A percentile compares a stretch with the other conserved stretches of the same genome.
phyloP scores from a whole-genome alignment of 2,888 invertebrate genomes.

The Lasioglossum figueresi region DNA sequence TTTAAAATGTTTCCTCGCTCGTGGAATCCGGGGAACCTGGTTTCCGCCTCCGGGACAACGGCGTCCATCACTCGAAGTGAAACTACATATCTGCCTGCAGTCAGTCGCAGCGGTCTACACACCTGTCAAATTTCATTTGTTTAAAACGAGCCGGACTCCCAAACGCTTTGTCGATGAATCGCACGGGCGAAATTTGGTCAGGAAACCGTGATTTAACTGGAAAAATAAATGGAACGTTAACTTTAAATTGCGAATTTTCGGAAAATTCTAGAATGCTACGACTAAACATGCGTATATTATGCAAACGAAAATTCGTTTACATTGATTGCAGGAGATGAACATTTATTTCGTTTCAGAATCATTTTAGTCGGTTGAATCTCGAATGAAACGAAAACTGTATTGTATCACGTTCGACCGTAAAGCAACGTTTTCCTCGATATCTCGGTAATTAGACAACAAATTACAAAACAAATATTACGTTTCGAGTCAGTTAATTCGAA shows the following conservation, averaged over 20 bases:
- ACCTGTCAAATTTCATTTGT: background rate
- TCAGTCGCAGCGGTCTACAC: background rate
- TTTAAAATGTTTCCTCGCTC: constrained; percentile 6
- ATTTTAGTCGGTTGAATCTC: background rate
- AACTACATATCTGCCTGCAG: background rate
- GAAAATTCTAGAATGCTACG: background rate
- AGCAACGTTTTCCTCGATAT: background rate
- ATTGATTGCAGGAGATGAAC: background rate
- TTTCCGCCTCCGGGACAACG: background rate
- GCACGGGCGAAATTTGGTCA: background rate
- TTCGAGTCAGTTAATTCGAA: background rate
- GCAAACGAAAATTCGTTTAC: background rate
- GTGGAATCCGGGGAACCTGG: background rate
- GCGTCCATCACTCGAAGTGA: background rate
- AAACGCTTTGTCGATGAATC: background rate
- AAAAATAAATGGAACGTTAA: background rate
- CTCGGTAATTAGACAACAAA: background rate
- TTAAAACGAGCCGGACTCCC: background rate
- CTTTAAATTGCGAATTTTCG: background rate
- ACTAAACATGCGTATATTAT: background rate
- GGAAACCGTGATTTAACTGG: background rate
- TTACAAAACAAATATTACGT: background rate
- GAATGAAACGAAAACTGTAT: background rate
- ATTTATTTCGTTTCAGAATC: background rate
- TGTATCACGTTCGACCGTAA: background rate